These are phyloP conservation scores for Lasioglossum malachurum DNA, from an alignment of 2,888 invertebrate species.

Conservation along the genomic window DNA sequence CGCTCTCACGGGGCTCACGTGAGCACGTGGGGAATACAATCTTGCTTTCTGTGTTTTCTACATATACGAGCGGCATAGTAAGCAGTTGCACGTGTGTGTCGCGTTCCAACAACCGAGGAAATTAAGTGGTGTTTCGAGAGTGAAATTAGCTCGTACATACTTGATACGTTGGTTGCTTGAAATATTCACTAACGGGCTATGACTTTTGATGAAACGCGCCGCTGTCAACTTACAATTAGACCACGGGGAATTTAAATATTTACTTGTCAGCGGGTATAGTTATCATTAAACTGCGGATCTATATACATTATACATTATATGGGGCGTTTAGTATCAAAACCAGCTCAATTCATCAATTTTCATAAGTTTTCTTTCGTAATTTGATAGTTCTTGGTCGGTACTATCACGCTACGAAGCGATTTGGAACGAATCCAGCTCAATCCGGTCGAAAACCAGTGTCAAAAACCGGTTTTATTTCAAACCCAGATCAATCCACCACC, in stretches of 20 bases:
- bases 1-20: conserved; percentile 4
- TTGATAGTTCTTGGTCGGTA: no score
- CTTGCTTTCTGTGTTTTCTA: background rate
- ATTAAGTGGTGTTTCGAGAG: background rate
- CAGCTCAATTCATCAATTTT: no score
- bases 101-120: conserved; percentile 10
- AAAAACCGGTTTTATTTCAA: no score
- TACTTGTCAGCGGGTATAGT: background rate
- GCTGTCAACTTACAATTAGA: background rate
- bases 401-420: no score
- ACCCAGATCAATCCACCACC: no score
- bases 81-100: background rate
- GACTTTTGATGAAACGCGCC: background rate
- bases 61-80: background rate
- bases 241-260: background rate
- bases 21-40: conserved; percentile 18
- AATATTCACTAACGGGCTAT: background rate
- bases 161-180: background rate
- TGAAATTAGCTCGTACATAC: conserved; percentile 1
- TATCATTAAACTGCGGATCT: background rate
- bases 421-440: no score
- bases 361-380: no score
- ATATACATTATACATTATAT: no score
- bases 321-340: no score
- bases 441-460: no score